Percentiles rank a stretch among this genome's conserved stretches.
Evolutionary conservation across 1,140 invertebrate genomes (phyloP).

Genomic region (Druon quercuslanigerum): DNA sequence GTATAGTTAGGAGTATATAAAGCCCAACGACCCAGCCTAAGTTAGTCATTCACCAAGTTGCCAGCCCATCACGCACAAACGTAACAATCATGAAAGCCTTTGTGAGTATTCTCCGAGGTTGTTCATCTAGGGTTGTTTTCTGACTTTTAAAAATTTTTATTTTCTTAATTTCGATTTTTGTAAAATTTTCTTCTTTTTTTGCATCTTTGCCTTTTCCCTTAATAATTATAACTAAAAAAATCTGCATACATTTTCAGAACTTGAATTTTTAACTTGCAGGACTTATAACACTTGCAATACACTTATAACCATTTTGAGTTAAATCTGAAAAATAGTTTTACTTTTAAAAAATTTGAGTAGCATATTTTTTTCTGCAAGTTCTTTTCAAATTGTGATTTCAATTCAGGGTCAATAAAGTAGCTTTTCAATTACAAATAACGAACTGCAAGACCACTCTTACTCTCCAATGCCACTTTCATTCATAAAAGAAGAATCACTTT

Average conservation of each 20-base stretch:
- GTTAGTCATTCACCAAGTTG: constrained; percentile 77
- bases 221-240: background rate
- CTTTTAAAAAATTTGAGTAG: background rate
- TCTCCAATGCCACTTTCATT: constrained; percentile 58
- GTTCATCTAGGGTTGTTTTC: constrained; percentile 49
- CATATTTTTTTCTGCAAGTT: background rate
- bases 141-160: background rate
- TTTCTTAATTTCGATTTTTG: too few species aligned
- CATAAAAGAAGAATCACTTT: constrained; percentile 60
- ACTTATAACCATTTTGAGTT: too few species aligned
- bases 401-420: constrained; percentile 59
- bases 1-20: constrained; percentile 76
- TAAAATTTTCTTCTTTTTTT: background rate
- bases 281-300: too few species aligned
- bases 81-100: constrained; percentile 77
- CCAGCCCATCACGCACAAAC: constrained; percentile 73
- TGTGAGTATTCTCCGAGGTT: constrained; percentile 73
- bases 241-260: background rate
- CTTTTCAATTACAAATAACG: constrained; percentile 43
- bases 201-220: background rate
- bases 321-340: constrained; percentile 21
- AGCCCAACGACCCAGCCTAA: constrained; percentile 72
- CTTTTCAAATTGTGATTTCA: constrained; percentile 22
- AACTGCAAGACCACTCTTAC: constrained; percentile 35
- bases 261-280: background rate